These are phyloP conservation scores for Rhynchophorus ferrugineus DNA, from an alignment of 1,140 invertebrate species.

Conservation along the genomic window DNA sequence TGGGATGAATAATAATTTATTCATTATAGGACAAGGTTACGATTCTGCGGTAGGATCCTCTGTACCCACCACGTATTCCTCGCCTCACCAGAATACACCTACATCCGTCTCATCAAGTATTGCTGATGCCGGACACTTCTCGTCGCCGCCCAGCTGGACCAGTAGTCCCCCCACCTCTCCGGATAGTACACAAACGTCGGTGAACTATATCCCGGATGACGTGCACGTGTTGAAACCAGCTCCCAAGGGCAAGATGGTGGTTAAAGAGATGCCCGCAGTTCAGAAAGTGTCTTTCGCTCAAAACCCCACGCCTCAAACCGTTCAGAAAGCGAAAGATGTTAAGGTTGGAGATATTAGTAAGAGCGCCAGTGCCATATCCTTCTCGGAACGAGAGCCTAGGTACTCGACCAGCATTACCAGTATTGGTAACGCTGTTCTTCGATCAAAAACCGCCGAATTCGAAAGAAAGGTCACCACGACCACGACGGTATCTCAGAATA, in stretches of 20 bases:
- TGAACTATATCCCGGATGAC: conserved; percentile 49
- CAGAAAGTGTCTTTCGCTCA: conserved; percentile 54
- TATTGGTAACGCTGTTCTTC: conserved; percentile 57
- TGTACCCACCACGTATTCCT: conserved; percentile 42
- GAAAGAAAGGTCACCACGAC: conserved; percentile 47
- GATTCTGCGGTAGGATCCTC: conserved; percentile 56
- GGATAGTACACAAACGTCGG: conserved; percentile 43
- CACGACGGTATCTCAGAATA: conserved; percentile 31
- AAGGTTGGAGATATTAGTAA: conserved; percentile 19
- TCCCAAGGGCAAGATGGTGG: conserved; percentile 14
- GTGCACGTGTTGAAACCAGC: conserved; percentile 24
- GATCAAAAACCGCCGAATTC: conserved; percentile 60
- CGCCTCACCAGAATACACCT: conserved; percentile 43
- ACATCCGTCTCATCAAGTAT: conserved; percentile 38
- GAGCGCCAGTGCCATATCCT: conserved; percentile 25
- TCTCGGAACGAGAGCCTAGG: conserved; percentile 36
- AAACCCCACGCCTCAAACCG: conserved; percentile 47
- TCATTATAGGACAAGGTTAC: conserved; percentile 33
- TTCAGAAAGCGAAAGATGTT: conserved; percentile 21
- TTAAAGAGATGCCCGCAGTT: conserved; percentile 37
- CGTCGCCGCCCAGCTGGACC: conserved; percentile 53
- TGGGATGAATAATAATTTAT: background rate
- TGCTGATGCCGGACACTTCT: conserved; percentile 40
- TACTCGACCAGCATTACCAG: conserved; percentile 54
- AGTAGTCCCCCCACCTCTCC: conserved; percentile 53